Evolutionary conservation across 2,797 vertebrate species (phyloP), one percentile per base, ranked within the genome.

Genomic region (Lateolabrax maculatus): DNA sequence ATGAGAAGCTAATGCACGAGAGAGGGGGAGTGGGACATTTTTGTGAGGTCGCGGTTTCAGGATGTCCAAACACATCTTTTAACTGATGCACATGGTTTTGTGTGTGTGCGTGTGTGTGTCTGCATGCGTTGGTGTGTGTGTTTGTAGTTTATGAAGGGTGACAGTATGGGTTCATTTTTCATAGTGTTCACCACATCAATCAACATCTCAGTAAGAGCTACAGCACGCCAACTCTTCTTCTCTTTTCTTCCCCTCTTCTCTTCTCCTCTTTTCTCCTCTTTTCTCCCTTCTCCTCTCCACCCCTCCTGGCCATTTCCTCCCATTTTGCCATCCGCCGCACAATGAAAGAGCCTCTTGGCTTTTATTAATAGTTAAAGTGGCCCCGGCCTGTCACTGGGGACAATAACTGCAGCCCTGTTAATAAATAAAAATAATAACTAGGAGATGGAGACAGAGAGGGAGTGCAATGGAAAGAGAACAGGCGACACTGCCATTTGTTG

Each of bases 341-440:
- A 91, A 93, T 92, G 92, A 92, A 91, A 94, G 90, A 93, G 90
- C 87, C 65, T 91, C 90, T 93, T 93, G 87, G 85, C 95, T 96
- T 95, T 94, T 96, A 96, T 97, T 96, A 96, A 97, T 97, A 97
- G 95, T 97, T 96, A 96, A 97, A 97, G 95, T 96, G 96, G 93
- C 93, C 95, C 90, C 90, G 86, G 89, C 85, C 95, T 96, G 95
- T 96, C 95, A 95, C 88, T 87, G 81, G 92, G 93, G 94, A 95
- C 94, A 92, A 86, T 94, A 93, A 94, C 92, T 75, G 93, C 92
- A 80, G 93, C 92, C 91, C 92, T 95, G 95, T 96, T 97, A 96
- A 97, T 97, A 97, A 97, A 97, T 97, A 96, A 96, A 96, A 97
- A 96, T 96, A 96, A 96, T 96, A 96, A 97, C 94, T 95, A 87